phyloP scores from a whole-genome alignment of 2,888 invertebrate species.

The Mactromeris polynyma region DNA sequence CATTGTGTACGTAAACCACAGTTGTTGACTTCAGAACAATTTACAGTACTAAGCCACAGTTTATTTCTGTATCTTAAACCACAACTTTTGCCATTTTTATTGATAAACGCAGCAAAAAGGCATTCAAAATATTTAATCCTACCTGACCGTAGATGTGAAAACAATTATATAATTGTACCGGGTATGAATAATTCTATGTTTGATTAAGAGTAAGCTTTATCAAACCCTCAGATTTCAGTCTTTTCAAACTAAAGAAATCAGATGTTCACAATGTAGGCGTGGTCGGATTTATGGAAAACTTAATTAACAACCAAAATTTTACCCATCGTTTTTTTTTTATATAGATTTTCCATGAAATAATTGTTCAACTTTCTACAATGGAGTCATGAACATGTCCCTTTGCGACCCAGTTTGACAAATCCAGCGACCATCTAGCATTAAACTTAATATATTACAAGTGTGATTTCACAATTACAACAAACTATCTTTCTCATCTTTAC shows the following conservation, averaged over 20 bases:
- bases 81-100: neutral
- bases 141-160: neutral
- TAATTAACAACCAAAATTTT: neutral
- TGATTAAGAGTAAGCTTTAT: neutral
- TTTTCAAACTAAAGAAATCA: neutral
- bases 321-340: too few relatives aligned
- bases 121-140: slow-evolving; percentile 8
- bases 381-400: too few relatives aligned
- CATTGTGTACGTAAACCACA: neutral
- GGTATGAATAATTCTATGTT: neutral
- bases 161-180: neutral
- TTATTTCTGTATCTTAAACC: neutral
- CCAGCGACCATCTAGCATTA: too few relatives aligned
- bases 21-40: neutral
- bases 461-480: too few relatives aligned
- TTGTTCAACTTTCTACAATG: too few relatives aligned
- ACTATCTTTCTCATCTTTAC: too few relatives aligned
- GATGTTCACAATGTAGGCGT: neutral
- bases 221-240: neutral
- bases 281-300: neutral
- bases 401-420: too few relatives aligned
- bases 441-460: too few relatives aligned
- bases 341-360: too few relatives aligned
- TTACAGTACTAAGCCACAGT: neutral
- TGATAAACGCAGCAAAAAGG: neutral